A percentile compares a stretch with the other conserved stretches of the same genome.
These are phyloP conservation scores for Nephila pilipes DNA, from an alignment of 1,140 invertebrate genomes.

Conservation along the genomic window DNA sequence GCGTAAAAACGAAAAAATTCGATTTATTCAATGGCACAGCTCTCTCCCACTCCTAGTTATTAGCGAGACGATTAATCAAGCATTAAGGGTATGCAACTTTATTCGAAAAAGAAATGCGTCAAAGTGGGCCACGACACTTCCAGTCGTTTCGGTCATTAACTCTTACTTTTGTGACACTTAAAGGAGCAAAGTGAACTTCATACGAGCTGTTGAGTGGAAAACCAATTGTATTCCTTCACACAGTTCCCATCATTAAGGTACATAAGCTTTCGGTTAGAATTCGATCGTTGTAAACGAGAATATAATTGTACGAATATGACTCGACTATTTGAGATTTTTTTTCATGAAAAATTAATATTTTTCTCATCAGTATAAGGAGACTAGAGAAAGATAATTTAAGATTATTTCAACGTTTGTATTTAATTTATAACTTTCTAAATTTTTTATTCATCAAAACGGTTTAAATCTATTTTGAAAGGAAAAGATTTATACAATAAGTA, in stretches of 20 bases:
- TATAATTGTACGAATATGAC: no score
- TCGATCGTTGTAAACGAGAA: neutral
- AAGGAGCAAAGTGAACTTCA: neutral
- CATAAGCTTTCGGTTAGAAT: neutral
- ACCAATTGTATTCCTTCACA: neutral
- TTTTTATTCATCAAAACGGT: no score
- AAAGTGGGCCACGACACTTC: slow-evolving; percentile 25
- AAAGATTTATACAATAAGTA: no score
- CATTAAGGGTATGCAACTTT: slow-evolving; percentile 5
- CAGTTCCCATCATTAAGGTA: neutral
- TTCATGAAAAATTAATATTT: no score
- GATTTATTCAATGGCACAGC: neutral
- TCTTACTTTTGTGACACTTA: neutral
- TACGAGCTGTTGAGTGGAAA: neutral
- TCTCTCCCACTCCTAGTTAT: neutral
- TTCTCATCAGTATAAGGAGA: no score
- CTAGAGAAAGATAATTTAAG: no score
- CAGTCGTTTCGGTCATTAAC: slow-evolving; percentile 35
- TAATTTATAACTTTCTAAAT: no score
- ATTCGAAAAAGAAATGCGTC: neutral
- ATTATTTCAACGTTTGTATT: no score
- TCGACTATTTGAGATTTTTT: no score
- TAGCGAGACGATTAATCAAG: slow-evolving; percentile 24
- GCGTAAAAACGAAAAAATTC: neutral
- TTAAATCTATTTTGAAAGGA: no score